Evolutionary conservation across 64 coral and sea anemone genomes (phyloP), one percentile per base, ranked within the genome.

Genomic region (Montipora capricornis): DNA sequence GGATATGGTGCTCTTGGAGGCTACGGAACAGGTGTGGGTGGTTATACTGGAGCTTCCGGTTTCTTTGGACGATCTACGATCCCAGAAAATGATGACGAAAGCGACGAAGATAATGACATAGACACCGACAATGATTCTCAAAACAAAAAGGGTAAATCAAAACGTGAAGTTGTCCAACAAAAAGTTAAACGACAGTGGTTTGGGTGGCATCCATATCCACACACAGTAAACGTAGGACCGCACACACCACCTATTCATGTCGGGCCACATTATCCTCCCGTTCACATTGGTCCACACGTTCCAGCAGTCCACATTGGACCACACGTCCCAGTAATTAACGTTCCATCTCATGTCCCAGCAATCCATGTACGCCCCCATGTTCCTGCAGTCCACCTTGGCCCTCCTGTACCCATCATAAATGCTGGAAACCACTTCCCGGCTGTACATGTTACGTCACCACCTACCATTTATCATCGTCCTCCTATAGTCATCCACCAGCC

Each of bases 401-500:
- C 98, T 1, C 98, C 98, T 20, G 93, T 99, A 15, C 98, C 98
- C 76, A 99, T 99, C 80, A 92, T 99, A 44, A 99, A 99, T 46
- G 98, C 98, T 14, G 98, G 98, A 74, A 99, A 99, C 81, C 98
- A 99, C 80, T 99, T 99, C 95, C 98, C 98, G 68, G 98, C 98
- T 45, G 98, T 99, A 7, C 98, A 99, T 19, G 95, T 99, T 59
- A 96, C 95, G 2, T 99, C 98, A 15, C 98, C 98, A 55, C 98
- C 98, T 15, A 99, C 98, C n/a, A 99, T 99, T 73, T 99, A 99
- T 49, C 98, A 99, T 58, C 88, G 98, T 20, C 98, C 98, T 86
- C 98, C 98, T 24, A 99, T 99, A 47, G 98, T 99, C 7, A 96
- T 99, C 29, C 98, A 99, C 59, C 98, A 99, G 67, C 98, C 98